Conservation (phyloP, 2,113 vertebrate genomes). For the Eurypyga helias region DNA sequence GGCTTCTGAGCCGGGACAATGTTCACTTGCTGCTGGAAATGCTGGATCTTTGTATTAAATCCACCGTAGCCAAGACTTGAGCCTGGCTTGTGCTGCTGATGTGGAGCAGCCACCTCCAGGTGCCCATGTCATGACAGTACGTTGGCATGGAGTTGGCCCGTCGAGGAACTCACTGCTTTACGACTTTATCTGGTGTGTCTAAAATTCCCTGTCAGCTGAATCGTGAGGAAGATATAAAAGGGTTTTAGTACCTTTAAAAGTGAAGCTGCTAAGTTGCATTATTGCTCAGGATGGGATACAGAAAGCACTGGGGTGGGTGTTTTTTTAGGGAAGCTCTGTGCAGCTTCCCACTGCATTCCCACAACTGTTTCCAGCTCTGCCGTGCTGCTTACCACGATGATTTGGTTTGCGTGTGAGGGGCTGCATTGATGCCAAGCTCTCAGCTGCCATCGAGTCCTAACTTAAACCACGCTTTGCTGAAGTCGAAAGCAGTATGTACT, state of each 20-base stretch:
- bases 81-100: neutral
- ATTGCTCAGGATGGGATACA: neutral
- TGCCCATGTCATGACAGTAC: rapidly evolving
- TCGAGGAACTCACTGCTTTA: rapidly evolving
- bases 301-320: neutral
- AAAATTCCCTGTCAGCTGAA: neutral
- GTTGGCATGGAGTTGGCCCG: rapidly evolving
- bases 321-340: neutral
- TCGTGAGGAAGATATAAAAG: neutral
- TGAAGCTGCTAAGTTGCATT: neutral
- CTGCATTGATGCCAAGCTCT: neutral
- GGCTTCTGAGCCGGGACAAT: neutral
- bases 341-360: neutral
- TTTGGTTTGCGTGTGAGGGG: neutral
- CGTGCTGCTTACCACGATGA: rapidly evolving
- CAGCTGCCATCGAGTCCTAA: neutral
- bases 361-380: neutral
- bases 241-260: neutral
- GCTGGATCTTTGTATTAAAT: neutral
- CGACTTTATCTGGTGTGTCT: neutral
- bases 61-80: rapidly evolving
- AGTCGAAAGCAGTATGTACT: neutral
- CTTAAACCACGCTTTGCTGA: neutral
- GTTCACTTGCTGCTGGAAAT: neutral
- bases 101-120: neutral